Evolutionary conservation across 2,797 vertebrate species (phyloP).

Genomic region (Coregonus suidteri): DNA sequence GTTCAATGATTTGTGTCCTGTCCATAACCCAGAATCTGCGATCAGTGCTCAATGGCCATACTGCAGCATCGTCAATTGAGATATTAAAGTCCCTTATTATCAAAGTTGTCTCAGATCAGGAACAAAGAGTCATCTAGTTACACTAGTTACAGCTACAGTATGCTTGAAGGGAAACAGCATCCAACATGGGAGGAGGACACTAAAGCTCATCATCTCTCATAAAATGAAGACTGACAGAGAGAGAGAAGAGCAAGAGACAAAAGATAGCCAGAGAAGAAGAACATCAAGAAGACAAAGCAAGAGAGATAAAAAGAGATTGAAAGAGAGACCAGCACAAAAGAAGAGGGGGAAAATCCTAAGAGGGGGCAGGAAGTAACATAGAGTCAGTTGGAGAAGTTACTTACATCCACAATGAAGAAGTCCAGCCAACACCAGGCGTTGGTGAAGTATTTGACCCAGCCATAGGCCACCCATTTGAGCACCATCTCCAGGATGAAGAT

Average conservation of each 20-base stretch:
- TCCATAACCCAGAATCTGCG: not conserved
- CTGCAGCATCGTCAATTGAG: not conserved
- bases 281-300: not conserved
- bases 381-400: constrained; percentile 67
- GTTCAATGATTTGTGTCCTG: too few species aligned
- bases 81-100: too few species aligned
- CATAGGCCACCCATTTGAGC: constrained; percentile 97
- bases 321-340: not conserved
- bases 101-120: not conserved
- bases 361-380: not conserved
- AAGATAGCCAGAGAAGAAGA: not conserved
- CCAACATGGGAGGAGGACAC: too few species aligned
- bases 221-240: not conserved
- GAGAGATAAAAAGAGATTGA: not conserved
- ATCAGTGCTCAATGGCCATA: not conserved
- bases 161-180: not conserved
- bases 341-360: not conserved
- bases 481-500: constrained; percentile 99
- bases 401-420: constrained; percentile 99
- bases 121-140: not conserved
- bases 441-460: constrained; percentile 98
- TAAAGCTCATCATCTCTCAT: not conserved
- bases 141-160: not conserved
- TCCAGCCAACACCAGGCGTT: constrained; percentile 99
- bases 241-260: not conserved